Base-by-base conservation (phyloP, 2,888 invertebrate genomes). In the Cheilosia vernalis region DNA sequence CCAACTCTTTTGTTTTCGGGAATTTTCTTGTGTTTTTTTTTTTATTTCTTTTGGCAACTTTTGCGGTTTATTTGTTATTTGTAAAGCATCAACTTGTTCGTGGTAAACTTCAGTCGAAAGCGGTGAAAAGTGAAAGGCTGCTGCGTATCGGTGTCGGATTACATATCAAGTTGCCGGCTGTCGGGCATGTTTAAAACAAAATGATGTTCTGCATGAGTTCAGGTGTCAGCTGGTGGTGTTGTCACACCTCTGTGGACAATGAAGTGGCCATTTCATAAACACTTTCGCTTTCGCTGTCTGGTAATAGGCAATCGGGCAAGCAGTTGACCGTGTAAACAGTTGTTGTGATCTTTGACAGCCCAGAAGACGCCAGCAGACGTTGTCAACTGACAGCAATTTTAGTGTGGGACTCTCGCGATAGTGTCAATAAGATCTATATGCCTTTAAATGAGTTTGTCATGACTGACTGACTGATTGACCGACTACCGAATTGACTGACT, bases 141-240 rank as follows among this genome's bases (percentile, higher is more conserved):
- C 4, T 2, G 37, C 55, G 24, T 60, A 21, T 56, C n/a, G 24
- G 58, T 53, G 19, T 66, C 67, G 55, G 56, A 63, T 84, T 79
- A 74, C 79, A 56, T 83, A 63, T 78, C 61, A 53, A 56, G 78
- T 66, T 72, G 49, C 53, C 66, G 82, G 37, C 37, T 37, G 37
- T 37, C 72, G 78, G 47, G 19, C 72, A 13, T 37, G 13, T 21
- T 1, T 2, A 37, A 67, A 72, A 72, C 42, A 49, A 61, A 66
- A 64, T 55, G 69, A 67, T 78, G 78, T 84, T 84, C 79, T 84
- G 83, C 79, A 74, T 64, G 79, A 79, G 74, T 84, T 84, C 79
- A 69, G 67, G 69, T 84, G 83, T 84, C 83, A 79, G 69, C 64
- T 53, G 83, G 37, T 30, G 30, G 63, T 69, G 56, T 79, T 79